phyloP scores from a whole-genome alignment of 1,140 invertebrate species.

The Apocrypta bakeri region DNA sequence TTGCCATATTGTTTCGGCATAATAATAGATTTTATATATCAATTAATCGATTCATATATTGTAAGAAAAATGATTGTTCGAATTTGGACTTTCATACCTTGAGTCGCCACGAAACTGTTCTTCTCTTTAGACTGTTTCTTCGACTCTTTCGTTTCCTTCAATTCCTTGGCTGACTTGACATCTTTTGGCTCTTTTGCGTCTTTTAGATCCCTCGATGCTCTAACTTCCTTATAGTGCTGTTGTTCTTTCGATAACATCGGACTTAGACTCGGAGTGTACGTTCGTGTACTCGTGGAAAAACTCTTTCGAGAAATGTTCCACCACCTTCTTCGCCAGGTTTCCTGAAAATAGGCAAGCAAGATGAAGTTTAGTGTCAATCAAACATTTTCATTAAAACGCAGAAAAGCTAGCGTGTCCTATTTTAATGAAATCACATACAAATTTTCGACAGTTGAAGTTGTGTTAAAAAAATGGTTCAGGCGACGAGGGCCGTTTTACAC shows the following conservation, averaged over 20 bases:
- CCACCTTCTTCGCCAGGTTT: slow-evolving; percentile 72
- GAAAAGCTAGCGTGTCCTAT: no score
- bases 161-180: slow-evolving; percentile 54
- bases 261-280: slow-evolving; percentile 64
- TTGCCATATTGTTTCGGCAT: no score
- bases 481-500: no score
- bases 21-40: no score
- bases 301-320: slow-evolving; percentile 67
- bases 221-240: slow-evolving; percentile 44
- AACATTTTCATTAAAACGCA: no score
- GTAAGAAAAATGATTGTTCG: not conserved
- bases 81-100: slow-evolving; percentile 28
- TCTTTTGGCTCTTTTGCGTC: slow-evolving; percentile 51
- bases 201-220: slow-evolving; percentile 53
- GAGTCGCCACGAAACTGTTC: not conserved
- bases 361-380: not conserved
- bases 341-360: slow-evolving; percentile 58
- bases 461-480: no score
- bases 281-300: slow-evolving; percentile 60
- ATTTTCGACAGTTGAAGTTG: no score
- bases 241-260: slow-evolving; percentile 62
- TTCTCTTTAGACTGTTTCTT: slow-evolving; percentile 47
- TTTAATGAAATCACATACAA: no score
- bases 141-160: slow-evolving; percentile 52
- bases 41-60: not conserved